A percentile compares a stretch with the other conserved stretches of the same genome.
Evolutionary conservation across 1,140 invertebrate species (phyloP).

Genomic region (Drosophila kikkawai): DNA sequence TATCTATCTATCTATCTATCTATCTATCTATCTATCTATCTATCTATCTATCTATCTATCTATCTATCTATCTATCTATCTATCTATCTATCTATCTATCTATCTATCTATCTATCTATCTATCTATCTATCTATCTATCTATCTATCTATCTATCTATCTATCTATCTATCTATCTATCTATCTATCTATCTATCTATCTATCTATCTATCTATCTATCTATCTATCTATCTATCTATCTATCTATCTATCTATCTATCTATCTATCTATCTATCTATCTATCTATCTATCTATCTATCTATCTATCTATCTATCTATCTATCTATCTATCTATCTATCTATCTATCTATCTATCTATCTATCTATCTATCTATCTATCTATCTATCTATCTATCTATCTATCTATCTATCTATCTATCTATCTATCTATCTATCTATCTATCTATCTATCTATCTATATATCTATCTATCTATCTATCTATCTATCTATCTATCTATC

Average conservation of each 20-base stretch:
- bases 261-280: not conserved
- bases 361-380: not conserved
- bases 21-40: not conserved
- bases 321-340: no score
- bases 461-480: no score
- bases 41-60: not conserved
- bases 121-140: not conserved
- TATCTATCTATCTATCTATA: not conserved
- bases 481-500: no score
- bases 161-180: not conserved
- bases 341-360: not conserved
- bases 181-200: no score
- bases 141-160: not conserved
- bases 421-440: not conserved
- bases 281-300: not conserved
- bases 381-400: no score
- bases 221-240: not conserved
- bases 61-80: not conserved
- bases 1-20: no score
- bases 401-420: not conserved
- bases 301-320: not conserved
- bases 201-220: not conserved
- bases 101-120: no score
- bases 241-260: no score
- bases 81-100: not conserved